Base-by-base conservation (phyloP, 1,140 invertebrate genomes). In the Arctopsyche grandis region DNA sequence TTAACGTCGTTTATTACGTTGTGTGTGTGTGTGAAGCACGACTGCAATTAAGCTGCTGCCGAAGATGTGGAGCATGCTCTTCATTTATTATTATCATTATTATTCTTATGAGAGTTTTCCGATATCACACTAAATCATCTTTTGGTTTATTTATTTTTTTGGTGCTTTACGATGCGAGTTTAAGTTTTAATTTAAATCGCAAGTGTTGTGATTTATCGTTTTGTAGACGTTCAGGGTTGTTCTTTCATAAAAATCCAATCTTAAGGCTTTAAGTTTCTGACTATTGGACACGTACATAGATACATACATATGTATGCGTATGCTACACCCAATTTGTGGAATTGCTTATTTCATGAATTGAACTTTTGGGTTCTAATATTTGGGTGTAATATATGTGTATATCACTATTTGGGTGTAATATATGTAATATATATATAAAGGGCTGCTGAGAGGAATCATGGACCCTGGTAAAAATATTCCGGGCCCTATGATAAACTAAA, bases 21-120 rank as follows among this genome's bases (percentile, higher is more conserved):
- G 24, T 56, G 44, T 21, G 24, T 56, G 44, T 21, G 44, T 22
- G 10, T 4, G n/a, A 66, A 12, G 44, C 69, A 73, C 69, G 69
- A 73, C 38, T 38, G 69, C 38, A 73, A 73, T 73, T 73, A 73
- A 73, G 44, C 44, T 60, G 56, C 56, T 38, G 29, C 29, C 69
- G 69, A 73, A 43, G 26, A 70, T 70, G 26, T 70, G 69, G 69
- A 70, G 69, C 69, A 43, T 21, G 24, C 52, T 56, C 19, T 56
- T 56, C 52, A 56, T 66, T 66, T 21, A 52, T 52, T 52, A 52
- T 3, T 52, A 63, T 24, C 58, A 19, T 63, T 63, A 22, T 63
- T 63, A 9, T 63, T 63, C 9, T 63, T 63, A 26, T 60, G 56
- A 38, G 29, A 66, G 21, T 66, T 66, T 66, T 66, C 21, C 63